A percentile compares a stretch with the other conserved stretches of the same genome.
phyloP scores from a whole-genome alignment of 2,113 vertebrate species.

The Amia ocellicauda region DNA sequence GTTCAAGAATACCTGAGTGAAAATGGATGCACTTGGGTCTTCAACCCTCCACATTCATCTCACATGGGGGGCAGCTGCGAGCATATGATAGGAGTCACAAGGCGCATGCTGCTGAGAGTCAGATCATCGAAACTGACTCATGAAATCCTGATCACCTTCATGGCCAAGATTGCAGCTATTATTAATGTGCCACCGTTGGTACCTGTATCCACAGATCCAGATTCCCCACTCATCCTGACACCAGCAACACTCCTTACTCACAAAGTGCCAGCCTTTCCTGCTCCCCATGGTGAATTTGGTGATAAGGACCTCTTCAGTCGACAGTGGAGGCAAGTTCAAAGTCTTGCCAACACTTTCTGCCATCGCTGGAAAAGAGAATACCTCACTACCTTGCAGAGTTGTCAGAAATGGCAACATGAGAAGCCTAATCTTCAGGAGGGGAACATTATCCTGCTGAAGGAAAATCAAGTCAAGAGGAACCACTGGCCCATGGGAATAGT shows the following conservation, averaged over 20 bases:
- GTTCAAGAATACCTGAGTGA: constrained; percentile 14
- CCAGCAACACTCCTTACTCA: constrained; percentile 14
- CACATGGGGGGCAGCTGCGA: no score
- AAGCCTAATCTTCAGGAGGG: background rate
- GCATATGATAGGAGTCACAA: constrained; percentile 3
- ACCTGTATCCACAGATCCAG: constrained; percentile 7
- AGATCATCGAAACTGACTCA: no score
- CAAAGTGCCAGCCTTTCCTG: background rate
- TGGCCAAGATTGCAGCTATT: constrained; percentile 8
- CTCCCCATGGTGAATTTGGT: background rate
- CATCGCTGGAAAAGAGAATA: background rate
- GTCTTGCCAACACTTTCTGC: background rate
- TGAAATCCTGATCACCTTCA: constrained; percentile 1
- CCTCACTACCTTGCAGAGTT: background rate
- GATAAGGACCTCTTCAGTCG: background rate
- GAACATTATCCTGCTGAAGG: background rate
- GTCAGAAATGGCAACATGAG: no score
- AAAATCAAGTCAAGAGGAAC: background rate
- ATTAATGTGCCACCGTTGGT: background rate
- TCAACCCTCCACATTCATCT: no score
- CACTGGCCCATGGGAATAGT: background rate
- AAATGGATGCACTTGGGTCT: constrained; percentile 6
- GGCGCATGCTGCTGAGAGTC: background rate
- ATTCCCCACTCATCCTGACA: no score
- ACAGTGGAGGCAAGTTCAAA: constrained; percentile 5